Conservation (phyloP, 2,797 vertebrate species). For the Anguilla marmorata region DNA sequence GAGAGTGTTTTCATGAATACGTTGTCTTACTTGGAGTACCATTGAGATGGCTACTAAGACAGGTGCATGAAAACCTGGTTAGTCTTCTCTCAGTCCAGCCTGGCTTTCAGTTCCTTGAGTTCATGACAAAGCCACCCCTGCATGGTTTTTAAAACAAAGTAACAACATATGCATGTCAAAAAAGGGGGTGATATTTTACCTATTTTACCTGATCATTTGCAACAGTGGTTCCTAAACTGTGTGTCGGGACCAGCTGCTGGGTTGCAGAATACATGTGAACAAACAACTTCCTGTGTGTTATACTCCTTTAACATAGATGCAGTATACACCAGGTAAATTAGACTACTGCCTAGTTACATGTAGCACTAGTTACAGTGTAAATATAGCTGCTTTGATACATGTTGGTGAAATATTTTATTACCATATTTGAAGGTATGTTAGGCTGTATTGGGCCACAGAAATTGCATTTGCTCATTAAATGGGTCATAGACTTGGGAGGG, state of each 20-base stretch:
- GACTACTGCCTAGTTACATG: background rate
- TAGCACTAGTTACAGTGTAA: background rate
- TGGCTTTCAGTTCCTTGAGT: background rate
- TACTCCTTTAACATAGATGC: too few species aligned
- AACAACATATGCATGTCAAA: background rate
- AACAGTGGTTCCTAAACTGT: too few species aligned
- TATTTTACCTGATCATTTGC: too few species aligned
- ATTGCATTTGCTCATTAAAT: background rate
- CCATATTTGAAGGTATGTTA: background rate
- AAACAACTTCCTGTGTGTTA: too few species aligned
- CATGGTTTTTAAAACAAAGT: background rate
- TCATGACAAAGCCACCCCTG: background rate
- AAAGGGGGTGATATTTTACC: too few species aligned
- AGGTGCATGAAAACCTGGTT: background rate
- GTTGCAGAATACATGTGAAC: too few species aligned
- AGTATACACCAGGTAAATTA: too few species aligned
- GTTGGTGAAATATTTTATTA: background rate
- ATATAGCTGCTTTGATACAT: background rate
- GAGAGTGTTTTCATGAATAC: slow-evolving; percentile 39
- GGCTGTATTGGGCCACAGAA: background rate
- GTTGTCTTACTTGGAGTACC: slow-evolving; percentile 42
- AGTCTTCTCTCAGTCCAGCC: background rate
- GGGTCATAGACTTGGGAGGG: background rate
- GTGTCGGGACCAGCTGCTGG: too few species aligned
- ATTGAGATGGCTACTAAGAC: slow-evolving; percentile 30